Base-by-base conservation (phyloP, 30 jellyfish, hydroid and myxozoan genomes). In the Morbakka virulenta region DNA sequence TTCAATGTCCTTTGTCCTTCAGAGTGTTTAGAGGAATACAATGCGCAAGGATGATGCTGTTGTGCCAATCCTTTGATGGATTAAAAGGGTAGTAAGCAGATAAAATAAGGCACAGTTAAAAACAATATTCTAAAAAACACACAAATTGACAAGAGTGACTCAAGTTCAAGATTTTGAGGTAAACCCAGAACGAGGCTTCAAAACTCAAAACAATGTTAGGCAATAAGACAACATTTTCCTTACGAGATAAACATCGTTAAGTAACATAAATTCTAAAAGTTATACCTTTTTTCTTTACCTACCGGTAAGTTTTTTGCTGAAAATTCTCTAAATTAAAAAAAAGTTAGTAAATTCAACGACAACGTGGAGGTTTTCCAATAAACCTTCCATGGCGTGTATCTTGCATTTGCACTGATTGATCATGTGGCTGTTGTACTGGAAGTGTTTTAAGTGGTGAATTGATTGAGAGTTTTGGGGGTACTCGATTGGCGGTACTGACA, bases 331-430 rank as follows among this genome's bases (percentile, higher is more conserved):
- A 65, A 65, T 65, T 65, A n/a, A 52, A 65, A 65, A 52, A 65
- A 65, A 31, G 77, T 65, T 65, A 9, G 28, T 65, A 65, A 65
- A 21, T 65, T 65, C 77, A 65, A 65, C 77, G 77, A 65, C 34
- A 65, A 65, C 77, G 2, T 0, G 34, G 77, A 28, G 77, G 77
- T 32, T 65, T 65, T 26, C 68, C 62, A 65, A 65, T 65, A 26
- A 65, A 52, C 34, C 77, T 65, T 65, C 77, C 77, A 65, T 61
- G 77, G 34, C 77, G 77, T 65, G 77, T 65, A 65, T 28, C 77
- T 65, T 65, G 77, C 77, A 65, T 29, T 32, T 52, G 68, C 77
- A 28, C 77, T 65, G 62, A 65, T 25, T 65, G 77, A 28, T 32
- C 62, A 65, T 65, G 2, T 65, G 77, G 30, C 30, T 0, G 77